Evolutionary conservation across 2,113 vertebrate species (phyloP).

Genomic region (Zosterops pallidus): DNA sequence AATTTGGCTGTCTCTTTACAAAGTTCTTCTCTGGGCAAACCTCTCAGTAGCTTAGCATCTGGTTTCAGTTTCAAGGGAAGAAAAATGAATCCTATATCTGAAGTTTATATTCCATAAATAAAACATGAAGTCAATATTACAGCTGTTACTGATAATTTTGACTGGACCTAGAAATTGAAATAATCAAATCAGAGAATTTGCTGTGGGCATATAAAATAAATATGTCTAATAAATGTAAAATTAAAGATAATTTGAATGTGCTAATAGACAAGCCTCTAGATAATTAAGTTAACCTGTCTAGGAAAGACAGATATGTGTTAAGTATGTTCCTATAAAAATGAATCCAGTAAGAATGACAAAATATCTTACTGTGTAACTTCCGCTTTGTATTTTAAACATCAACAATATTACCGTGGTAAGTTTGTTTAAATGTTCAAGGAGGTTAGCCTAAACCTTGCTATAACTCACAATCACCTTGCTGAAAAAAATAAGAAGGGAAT

Average conservation of each 20-base stretch:
- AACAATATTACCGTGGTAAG: not conserved
- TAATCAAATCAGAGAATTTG: not conserved
- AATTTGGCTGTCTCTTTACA: not conserved
- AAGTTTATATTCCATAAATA: not conserved
- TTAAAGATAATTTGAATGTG: not conserved
- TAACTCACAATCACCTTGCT: not conserved
- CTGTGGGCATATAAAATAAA: not conserved
- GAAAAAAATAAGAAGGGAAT: not conserved
- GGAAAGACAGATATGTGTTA: not conserved
- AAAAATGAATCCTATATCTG: not conserved
- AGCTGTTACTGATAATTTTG: not conserved
- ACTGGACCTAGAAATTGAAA: not conserved
- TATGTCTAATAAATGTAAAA: not conserved
- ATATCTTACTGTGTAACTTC: not conserved
- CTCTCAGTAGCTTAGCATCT: not conserved
- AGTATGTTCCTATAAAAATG: not conserved
- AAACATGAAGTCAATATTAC: not conserved
- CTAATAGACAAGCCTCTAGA: not conserved
- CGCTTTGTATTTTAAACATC: not conserved
- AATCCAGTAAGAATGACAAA: not conserved
- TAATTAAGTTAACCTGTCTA: not conserved
- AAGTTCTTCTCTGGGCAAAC: not conserved
- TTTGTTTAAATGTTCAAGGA: not conserved
- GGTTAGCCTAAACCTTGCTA: not conserved
- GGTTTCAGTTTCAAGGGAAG: not conserved